Percentiles rank a stretch among this genome's conserved stretches.
phyloP scores from a whole-genome alignment of 2,797 vertebrate species.

The Anguilla obscura region DNA sequence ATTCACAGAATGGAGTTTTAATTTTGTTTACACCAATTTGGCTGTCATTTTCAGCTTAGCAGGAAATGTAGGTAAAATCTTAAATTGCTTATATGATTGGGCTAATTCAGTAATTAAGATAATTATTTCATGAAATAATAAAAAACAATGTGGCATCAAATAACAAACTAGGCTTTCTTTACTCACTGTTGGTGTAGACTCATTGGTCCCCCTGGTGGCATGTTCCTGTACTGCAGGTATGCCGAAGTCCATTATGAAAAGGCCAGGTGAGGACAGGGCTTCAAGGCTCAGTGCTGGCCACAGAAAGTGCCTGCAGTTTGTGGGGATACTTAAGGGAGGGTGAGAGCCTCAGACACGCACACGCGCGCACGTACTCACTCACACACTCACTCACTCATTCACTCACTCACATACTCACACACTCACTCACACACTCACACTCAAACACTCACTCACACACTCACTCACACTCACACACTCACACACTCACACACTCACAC shows the following conservation, averaged over 20 bases:
- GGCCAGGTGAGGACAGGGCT: conserved; percentile 73
- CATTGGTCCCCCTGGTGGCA: conserved; percentile 9
- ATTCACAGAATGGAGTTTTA: conserved; percentile 29
- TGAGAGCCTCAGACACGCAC: conserved; percentile 65
- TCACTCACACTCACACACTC: conserved; percentile 45
- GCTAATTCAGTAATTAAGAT: no score
- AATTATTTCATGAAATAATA: no score
- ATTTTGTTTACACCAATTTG: no score
- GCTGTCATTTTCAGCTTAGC: no score
- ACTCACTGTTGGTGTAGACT: no score
- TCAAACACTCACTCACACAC: conserved; percentile 38
- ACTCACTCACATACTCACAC: background rate
- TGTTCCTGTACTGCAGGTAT: conserved; percentile 66
- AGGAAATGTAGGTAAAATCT: no score
- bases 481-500: no score
- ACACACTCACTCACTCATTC: conserved; percentile 38
- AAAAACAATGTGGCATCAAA: no score
- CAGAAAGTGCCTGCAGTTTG: conserved; percentile 93
- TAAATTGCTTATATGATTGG: no score
- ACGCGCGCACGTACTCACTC: background rate
- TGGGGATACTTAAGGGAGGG: conserved; percentile 93
- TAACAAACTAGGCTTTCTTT: no score
- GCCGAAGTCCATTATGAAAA: conserved; percentile 97
- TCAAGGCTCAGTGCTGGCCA: conserved; percentile 64
- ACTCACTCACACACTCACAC: no score